Evolutionary conservation across 2,888 invertebrate genomes (phyloP).

Genomic region (Melikaiella ostensackeni): DNA sequence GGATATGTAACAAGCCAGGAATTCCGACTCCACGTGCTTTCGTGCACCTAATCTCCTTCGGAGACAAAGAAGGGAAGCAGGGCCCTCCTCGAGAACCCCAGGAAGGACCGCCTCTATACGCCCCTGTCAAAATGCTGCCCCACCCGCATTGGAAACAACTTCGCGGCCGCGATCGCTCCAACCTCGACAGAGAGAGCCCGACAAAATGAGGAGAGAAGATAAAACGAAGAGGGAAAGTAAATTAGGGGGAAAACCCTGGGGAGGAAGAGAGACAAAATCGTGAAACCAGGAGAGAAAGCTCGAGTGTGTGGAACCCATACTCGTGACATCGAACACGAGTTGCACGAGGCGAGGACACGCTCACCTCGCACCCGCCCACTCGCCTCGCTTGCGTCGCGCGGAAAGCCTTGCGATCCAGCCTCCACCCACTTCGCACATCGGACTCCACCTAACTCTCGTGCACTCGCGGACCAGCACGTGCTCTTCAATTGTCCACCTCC

Average conservation of each 20-base stretch:
- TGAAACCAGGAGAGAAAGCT: conserved; percentile 79
- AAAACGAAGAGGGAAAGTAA: conserved; percentile 13
- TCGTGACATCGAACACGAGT: conserved; percentile 75
- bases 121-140: conserved; percentile 60
- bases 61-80: conserved; percentile 58
- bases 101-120: conserved; percentile 71
- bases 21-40: conserved; percentile 7
- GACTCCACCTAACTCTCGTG: conserved; percentile 74
- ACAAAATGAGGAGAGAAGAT: not conserved
- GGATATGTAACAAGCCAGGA: not conserved
- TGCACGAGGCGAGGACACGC: conserved; percentile 68
- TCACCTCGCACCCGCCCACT: conserved; percentile 79
- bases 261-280: conserved; percentile 35
- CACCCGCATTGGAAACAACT: conserved; percentile 30
- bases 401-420: conserved; percentile 68
- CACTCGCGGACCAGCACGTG: conserved; percentile 65
- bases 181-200: conserved; percentile 26
- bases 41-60: conserved; percentile 21
- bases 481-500: conserved; percentile 49
- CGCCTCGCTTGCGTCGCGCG: conserved; percentile 70
- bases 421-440: conserved; percentile 74
- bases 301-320: not conserved
- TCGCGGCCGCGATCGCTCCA: not conserved
- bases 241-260: not conserved
- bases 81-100: conserved; percentile 60